Percentiles rank a stretch among this genome's conserved stretches.
phyloP scores from a whole-genome alignment of 2,888 invertebrate species.

The Leucoptera coffeella region DNA sequence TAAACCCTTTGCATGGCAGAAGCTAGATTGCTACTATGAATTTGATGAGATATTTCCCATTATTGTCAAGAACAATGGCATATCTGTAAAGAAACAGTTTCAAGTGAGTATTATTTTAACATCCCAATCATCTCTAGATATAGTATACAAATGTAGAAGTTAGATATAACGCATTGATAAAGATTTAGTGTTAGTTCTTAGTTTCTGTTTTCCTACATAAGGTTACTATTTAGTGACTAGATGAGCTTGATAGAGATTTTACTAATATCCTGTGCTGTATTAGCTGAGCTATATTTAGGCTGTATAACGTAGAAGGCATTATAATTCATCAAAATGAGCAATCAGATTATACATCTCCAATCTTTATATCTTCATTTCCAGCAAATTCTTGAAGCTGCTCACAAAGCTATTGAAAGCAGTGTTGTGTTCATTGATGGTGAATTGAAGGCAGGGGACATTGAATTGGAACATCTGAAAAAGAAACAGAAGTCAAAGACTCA shows the following conservation, averaged over 20 bases:
- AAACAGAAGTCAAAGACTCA: conserved; percentile 48
- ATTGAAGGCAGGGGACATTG: conserved; percentile 55
- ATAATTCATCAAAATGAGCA: too few relatives aligned
- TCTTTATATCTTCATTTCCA: conserved; percentile 24
- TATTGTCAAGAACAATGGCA: conserved; percentile 52
- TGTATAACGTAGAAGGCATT: too few relatives aligned
- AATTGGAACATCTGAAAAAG: conserved; percentile 58
- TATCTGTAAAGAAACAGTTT: conserved; percentile 63
- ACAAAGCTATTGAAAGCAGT: conserved; percentile 55
- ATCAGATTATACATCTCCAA: too few relatives aligned
- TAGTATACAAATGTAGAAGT: not conserved
- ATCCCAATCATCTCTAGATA: not conserved
- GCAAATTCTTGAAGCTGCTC: conserved; percentile 56
- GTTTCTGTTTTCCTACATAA: too few relatives aligned
- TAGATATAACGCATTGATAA: too few relatives aligned
- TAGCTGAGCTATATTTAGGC: too few relatives aligned
- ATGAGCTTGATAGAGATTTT: too few relatives aligned
- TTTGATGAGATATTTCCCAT: conserved; percentile 72
- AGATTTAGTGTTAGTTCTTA: too few relatives aligned
- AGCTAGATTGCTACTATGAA: conserved; percentile 68
- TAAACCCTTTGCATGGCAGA: conserved; percentile 67
- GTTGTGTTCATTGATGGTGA: conserved; percentile 72
- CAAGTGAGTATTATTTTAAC: conserved; percentile 36
- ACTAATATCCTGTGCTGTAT: too few relatives aligned
- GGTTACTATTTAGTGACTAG: too few relatives aligned